These are phyloP conservation scores for Montipora sp. DNA, from an alignment of 64 coral and sea anemone species.

Conservation along the genomic window DNA sequence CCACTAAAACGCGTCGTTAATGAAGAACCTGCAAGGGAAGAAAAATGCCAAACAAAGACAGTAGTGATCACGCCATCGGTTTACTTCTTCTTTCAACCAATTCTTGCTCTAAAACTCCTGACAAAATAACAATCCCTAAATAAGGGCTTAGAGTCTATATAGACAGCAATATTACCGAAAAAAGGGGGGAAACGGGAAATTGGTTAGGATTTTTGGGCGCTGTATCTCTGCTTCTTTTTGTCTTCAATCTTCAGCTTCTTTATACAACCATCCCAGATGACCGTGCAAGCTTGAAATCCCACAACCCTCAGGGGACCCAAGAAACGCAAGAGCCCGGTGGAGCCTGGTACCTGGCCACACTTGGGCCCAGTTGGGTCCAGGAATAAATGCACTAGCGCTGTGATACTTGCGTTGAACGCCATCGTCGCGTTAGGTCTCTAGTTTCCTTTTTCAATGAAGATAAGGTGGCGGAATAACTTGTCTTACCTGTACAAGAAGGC, in stretches of 20 bases:
- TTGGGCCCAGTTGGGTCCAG: too few species aligned
- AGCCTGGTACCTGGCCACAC: too few species aligned
- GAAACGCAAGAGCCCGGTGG: too few species aligned
- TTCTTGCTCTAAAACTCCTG: background rate
- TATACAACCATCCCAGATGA: background rate
- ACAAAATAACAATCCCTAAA: background rate
- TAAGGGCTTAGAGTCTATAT: background rate
- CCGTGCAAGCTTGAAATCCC: background rate
- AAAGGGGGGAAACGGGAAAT: conserved; percentile 8
- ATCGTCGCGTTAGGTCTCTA: too few species aligned
- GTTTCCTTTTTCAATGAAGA: too few species aligned
- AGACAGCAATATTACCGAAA: background rate
- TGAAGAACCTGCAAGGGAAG: conserved; percentile 40
- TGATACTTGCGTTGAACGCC: too few species aligned
- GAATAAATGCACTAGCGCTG: too few species aligned
- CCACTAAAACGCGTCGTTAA: conserved; percentile 49
- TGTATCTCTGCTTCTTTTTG: background rate
- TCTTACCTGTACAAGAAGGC: too few species aligned
- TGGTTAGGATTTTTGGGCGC: background rate
- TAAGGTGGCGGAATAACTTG: too few species aligned
- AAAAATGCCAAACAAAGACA: conserved; percentile 39
- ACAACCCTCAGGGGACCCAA: background rate
- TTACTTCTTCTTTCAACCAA: background rate
- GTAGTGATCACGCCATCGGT: conserved; percentile 33
- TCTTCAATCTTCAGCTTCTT: background rate